Evolutionary conservation across 1,140 invertebrate genomes (phyloP), one percentile per base, ranked within the genome.

Genomic region (Idris sp.): DNA sequence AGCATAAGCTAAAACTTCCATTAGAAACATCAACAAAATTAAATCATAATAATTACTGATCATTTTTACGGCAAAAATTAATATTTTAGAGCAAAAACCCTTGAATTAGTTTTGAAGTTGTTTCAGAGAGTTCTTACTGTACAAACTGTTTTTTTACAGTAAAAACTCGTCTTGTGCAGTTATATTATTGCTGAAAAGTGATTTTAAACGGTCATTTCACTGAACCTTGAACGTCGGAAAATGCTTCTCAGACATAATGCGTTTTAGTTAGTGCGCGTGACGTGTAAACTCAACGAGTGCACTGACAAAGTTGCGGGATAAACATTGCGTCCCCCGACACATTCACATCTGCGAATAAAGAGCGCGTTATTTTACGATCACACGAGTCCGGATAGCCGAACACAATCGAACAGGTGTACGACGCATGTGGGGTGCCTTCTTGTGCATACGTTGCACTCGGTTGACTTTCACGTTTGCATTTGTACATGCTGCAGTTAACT

Each of bases 401-500:
- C 22, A 56, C 35, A 72, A 56, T 59, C 68, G 30, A 64, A 72
- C 68, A 72, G 68, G 68, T 72, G 68, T 10, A 72, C 13, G 30
- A 4, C 51, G 58, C 44, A 62, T 33, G 56, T 43, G 31, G 58
- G 43, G 49, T 64, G 14, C 49, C 56, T 54, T 49, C 41, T 49
- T 15, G 25, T 44, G n/a, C n/a, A 31, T 61, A 33, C 51, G 68
- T 77, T 54, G 73, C 41, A 49, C 33, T 68, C 22, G 18, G 38
- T 41, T 62, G 48, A 62, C 54, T 67, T 54, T 74, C 54, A 44
- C 58, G 59, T 49, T 59, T 69, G 40, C 69, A 71, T 78, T 73
- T 75, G 67, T 49, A 30, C 35, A 36, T 18, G 11, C 31, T 16
- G 40, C 10, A 11, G 16, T 43, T 15, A 30, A 30, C 13, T 18